Evolutionary conservation across 2,113 vertebrate species (phyloP), one percentile per base, ranked within the genome.

Genomic region (Spea bombifrons): DNA sequence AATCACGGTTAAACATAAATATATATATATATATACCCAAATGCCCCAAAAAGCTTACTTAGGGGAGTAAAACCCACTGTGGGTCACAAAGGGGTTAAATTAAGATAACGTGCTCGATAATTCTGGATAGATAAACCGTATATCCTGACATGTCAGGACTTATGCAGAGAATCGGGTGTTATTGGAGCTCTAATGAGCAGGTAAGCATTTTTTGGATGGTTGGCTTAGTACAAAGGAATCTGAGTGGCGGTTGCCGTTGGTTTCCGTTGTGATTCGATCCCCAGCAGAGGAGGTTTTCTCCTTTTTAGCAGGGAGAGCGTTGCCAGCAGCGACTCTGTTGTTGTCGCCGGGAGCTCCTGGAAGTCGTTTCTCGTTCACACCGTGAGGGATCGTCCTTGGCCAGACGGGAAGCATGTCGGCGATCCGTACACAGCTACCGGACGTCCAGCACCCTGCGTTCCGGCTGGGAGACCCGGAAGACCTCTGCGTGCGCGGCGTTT

Each of bases 271-370:
- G 17, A 50, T 5, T 17, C 48, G 45, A 8, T 74, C 65, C 69
- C 75, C 66, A 64, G 65, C 63, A 68, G 65, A 47, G 73, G 46
- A 61, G 15, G 57, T 47, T 52, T 49, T 66, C 73, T 75, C 68
- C n/a, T 50, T 17, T 48, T 44, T 9, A 8, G 71, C 9, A 53
- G 15, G 16, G 45, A 49, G 47, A 75, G 47, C 15, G 64, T 78
- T 83, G 73, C 65, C 73, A 70, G 10, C 3, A 76, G 82, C 57
- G 75, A 83, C 82, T 17, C 17, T 74, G 75, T 81, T 83, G 75
- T 81, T 72, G 63, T 13, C 71, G 48, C 44, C 16, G 52, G 49
- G 43, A 63, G 46, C 59, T 81, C 52, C 75, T 59, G 12, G 43
- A 73, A 66, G 61, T 15, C 30, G n/a, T 67, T 16, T 66, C 17